phyloP scores from a whole-genome alignment of 1,140 invertebrate species.

The Nasonia giraulti region DNA sequence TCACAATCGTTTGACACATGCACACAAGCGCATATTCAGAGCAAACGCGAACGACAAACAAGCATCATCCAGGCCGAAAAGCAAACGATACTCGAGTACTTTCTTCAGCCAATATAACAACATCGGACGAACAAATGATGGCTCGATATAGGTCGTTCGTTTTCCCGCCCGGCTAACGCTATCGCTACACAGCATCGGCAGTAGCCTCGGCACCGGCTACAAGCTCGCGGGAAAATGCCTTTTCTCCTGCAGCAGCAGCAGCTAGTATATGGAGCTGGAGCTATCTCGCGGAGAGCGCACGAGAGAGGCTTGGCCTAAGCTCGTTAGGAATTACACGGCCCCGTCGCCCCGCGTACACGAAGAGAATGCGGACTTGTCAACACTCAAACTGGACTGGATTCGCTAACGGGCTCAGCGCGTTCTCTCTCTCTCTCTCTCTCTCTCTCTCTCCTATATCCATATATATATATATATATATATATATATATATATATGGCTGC shows the following conservation, averaged over 20 bases:
- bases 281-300: constrained; percentile 47
- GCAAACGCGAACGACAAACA: not conserved
- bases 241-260: not conserved
- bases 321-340: constrained; percentile 66
- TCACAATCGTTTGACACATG: not conserved
- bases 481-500: not conserved
- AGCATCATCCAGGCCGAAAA: not conserved
- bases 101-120: constrained; percentile 4
- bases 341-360: constrained; percentile 46
- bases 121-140: not conserved
- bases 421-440: too few species aligned
- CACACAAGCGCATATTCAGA: too few species aligned
- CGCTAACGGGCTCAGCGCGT: constrained; percentile 66
- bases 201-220: too few species aligned
- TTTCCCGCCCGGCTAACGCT: not conserved
- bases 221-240: not conserved
- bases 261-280: not conserved
- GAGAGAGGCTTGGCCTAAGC: constrained; percentile 60
- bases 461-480: constrained; percentile 16
- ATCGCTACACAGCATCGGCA: not conserved
- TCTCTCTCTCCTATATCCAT: too few species aligned
- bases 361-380: constrained; percentile 69
- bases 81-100: not conserved
- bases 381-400: constrained; percentile 67
- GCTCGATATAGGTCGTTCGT: not conserved